Conservation (phyloP, 2,888 invertebrate species). For the Magallana nippona region DNA sequence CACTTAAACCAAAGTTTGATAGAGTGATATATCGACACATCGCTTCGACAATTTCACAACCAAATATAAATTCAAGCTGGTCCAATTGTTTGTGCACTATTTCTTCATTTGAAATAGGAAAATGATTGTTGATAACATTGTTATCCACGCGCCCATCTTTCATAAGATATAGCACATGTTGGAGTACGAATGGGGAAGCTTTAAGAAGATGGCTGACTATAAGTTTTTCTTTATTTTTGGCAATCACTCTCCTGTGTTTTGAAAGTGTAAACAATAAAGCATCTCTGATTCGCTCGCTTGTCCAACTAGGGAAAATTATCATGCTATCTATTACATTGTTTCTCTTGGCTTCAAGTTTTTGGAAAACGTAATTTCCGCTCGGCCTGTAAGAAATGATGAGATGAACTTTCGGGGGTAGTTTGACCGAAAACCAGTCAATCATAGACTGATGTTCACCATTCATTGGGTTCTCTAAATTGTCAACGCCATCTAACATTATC, state of each 20-base stretch:
- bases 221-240: slow-evolving; percentile 50
- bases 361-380: slow-evolving; percentile 43
- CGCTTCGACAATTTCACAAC: slow-evolving; percentile 53
- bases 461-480: slow-evolving; percentile 64
- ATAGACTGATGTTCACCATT: slow-evolving; percentile 48
- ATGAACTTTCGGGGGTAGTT: slow-evolving; percentile 68
- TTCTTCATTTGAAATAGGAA: slow-evolving; percentile 34
- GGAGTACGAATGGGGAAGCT: slow-evolving; percentile 50
- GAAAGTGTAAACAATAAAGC: slow-evolving; percentile 49
- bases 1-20: slow-evolving; percentile 67
- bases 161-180: slow-evolving; percentile 42
- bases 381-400: slow-evolving; percentile 63
- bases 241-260: slow-evolving; percentile 49
- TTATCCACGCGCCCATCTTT: slow-evolving; percentile 50
- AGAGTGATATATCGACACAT: slow-evolving; percentile 65
- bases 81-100: slow-evolving; percentile 52
- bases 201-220: slow-evolving; percentile 49
- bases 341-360: slow-evolving; percentile 51
- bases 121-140: not conserved
- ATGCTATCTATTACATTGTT: slow-evolving; percentile 54
- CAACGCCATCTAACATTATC: slow-evolving; percentile 61
- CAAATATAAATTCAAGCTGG: slow-evolving; percentile 60
- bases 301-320: slow-evolving; percentile 53
- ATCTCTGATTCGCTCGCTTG: slow-evolving; percentile 51
- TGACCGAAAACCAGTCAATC: slow-evolving; percentile 66